Percentiles rank a stretch among this genome's conserved stretches.
These are phyloP conservation scores for Triplophysa siluroides DNA, from an alignment of 2,113 vertebrate species.

Conservation along the genomic window DNA sequence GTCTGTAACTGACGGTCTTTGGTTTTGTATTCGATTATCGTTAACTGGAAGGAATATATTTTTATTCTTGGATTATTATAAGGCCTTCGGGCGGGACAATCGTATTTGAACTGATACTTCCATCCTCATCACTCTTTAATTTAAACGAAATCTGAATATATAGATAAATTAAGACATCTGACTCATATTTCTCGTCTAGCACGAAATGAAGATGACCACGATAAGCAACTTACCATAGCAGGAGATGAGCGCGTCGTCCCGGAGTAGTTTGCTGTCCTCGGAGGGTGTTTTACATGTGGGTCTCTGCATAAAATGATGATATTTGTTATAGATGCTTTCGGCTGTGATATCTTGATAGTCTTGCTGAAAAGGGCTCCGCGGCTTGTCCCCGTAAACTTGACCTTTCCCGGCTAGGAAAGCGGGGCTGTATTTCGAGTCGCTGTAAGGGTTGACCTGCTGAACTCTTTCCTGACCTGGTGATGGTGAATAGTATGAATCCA, in stretches of 20 bases:
- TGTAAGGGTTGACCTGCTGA: slow-evolving; percentile 85
- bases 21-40: no score
- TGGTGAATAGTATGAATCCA: slow-evolving; percentile 95
- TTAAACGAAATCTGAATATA: slow-evolving; percentile 36
- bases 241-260: slow-evolving; percentile 83
- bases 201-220: neutral
- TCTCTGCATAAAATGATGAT: slow-evolving; percentile 89
- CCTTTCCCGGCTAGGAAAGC: slow-evolving; percentile 92
- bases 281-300: slow-evolving; percentile 88
- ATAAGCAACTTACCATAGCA: slow-evolving; percentile 87
- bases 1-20: neutral
- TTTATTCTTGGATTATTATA: neutral
- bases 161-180: neutral
- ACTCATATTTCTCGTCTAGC: neutral
- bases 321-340: slow-evolving; percentile 87
- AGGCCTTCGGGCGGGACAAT: neutral
- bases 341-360: slow-evolving; percentile 81
- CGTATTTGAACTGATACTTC: no score
- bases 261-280: slow-evolving; percentile 84
- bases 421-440: slow-evolving; percentile 89
- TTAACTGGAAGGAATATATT: no score
- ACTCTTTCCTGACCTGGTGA: slow-evolving; percentile 85
- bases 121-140: no score
- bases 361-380: slow-evolving; percentile 83
- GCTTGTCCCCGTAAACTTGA: slow-evolving; percentile 89